A percentile compares a stretch with the other conserved stretches of the same genome.
These are phyloP conservation scores for Acrocephalus kingi DNA, from an alignment of 2,113 vertebrate species.

Conservation along the genomic window DNA sequence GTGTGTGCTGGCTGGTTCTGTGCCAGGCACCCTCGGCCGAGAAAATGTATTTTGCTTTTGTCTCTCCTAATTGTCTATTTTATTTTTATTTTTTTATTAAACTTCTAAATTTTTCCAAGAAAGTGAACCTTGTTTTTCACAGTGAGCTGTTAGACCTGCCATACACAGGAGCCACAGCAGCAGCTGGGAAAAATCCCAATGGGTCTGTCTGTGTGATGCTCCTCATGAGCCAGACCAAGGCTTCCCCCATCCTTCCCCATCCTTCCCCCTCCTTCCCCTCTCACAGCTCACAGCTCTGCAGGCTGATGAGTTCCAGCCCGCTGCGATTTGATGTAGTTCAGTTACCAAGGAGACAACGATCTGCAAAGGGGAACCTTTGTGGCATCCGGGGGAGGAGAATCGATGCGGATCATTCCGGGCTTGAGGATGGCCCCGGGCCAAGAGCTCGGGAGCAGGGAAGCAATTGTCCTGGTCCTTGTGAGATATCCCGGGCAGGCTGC, in stretches of 20 bases:
- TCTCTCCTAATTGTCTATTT: too few species aligned
- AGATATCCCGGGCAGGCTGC: background rate
- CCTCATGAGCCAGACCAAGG: background rate
- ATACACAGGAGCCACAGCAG: fast-evolving
- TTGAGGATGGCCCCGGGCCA: background rate
- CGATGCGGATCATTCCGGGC: background rate
- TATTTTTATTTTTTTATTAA: too few species aligned
- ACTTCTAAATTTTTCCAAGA: too few species aligned
- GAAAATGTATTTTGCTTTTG: too few species aligned
- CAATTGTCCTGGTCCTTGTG: background rate
- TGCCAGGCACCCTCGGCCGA: too few species aligned
- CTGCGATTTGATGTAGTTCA: background rate
- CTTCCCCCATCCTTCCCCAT: background rate
- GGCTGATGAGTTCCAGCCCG: background rate
- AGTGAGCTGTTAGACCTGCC: background rate
- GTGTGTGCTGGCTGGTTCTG: too few species aligned
- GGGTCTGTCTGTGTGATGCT: background rate
- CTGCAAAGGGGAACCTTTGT: background rate
- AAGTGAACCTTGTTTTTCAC: too few species aligned
- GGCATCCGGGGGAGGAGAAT: background rate
- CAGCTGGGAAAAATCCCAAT: background rate
- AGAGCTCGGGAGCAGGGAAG: background rate
- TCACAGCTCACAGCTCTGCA: background rate
- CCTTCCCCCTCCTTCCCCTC: background rate
- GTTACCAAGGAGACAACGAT: constrained; percentile 35